Conservation (phyloP, 2,888 invertebrate genomes). For the Calameuta idolon region DNA sequence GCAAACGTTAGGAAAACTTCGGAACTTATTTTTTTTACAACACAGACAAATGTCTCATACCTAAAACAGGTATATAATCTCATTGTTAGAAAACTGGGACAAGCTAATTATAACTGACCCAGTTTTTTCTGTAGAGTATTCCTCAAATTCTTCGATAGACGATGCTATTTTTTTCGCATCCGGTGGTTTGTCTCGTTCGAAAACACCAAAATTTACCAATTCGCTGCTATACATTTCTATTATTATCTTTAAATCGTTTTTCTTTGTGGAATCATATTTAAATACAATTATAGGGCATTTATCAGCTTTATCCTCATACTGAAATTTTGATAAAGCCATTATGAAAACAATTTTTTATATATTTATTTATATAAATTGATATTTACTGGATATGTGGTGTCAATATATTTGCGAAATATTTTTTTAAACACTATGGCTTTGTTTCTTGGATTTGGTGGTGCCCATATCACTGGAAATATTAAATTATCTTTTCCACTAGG, state of each 20-base stretch:
- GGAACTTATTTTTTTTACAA: slow-evolving; percentile 57
- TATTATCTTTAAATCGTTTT: slow-evolving; percentile 58
- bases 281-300: slow-evolving; percentile 59
- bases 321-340: background rate
- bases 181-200: slow-evolving; percentile 59
- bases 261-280: slow-evolving; percentile 60
- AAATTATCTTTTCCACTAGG: slow-evolving; percentile 44
- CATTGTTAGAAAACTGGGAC: background rate
- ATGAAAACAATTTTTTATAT: background rate
- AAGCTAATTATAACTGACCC: slow-evolving; percentile 38
- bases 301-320: slow-evolving; percentile 58
- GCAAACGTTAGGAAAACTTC: slow-evolving; percentile 63
- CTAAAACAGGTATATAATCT: slow-evolving; percentile 34
- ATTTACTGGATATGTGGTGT: slow-evolving; percentile 53
- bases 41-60: slow-evolving; percentile 59
- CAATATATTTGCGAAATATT: slow-evolving; percentile 58
- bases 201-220: slow-evolving; percentile 59
- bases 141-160: slow-evolving; percentile 56
- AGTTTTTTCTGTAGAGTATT: slow-evolving; percentile 47
- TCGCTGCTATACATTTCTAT: slow-evolving; percentile 56
- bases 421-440: slow-evolving; percentile 53
- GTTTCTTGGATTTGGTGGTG: slow-evolving; percentile 55
- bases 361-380: background rate
- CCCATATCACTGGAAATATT: slow-evolving; percentile 55
- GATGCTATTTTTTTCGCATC: slow-evolving; percentile 56